phyloP scores from a whole-genome alignment of 1,140 invertebrate species.

The Drosophila tropicalis region DNA sequence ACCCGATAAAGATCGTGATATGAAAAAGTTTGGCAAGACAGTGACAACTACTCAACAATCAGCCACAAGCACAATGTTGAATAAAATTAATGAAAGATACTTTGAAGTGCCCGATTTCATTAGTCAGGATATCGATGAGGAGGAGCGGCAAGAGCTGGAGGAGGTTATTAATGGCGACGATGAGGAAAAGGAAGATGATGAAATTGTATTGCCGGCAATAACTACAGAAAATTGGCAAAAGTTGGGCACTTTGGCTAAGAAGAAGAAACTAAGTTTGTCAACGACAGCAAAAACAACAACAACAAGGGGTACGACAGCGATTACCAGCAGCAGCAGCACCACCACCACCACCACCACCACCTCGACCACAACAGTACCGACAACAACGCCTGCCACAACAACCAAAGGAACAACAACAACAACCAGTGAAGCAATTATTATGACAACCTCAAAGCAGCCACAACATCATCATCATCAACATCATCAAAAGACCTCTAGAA shows the following conservation, averaged over 20 bases:
- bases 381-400: constrained; percentile 31
- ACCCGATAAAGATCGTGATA: constrained; percentile 58
- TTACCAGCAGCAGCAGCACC: constrained; percentile 30
- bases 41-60: constrained; percentile 30
- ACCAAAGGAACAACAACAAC: constrained; percentile 27
- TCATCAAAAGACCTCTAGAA: constrained; percentile 42
- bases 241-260: constrained; percentile 63
- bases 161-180: constrained; percentile 39
- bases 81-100: constrained; percentile 59
- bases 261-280: constrained; percentile 5
- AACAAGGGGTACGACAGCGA: constrained; percentile 20
- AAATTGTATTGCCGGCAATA: constrained; percentile 31
- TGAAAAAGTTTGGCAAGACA: constrained; percentile 58
- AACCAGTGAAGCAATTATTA: constrained; percentile 11
- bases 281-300: constrained; percentile 36
- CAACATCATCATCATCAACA: constrained; percentile 43
- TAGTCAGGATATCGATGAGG: constrained; percentile 73
- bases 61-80: constrained; percentile 2
- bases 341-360: constrained; percentile 42
- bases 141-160: constrained; percentile 45
- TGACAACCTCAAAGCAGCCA: constrained; percentile 21
- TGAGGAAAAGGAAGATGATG: constrained; percentile 37
- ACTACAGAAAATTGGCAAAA: constrained; percentile 62
- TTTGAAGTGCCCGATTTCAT: constrained; percentile 82
- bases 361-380: constrained; percentile 26